Evolutionary conservation across 2,797 vertebrate species (phyloP).

Genomic region (Coluber constrictor): DNA sequence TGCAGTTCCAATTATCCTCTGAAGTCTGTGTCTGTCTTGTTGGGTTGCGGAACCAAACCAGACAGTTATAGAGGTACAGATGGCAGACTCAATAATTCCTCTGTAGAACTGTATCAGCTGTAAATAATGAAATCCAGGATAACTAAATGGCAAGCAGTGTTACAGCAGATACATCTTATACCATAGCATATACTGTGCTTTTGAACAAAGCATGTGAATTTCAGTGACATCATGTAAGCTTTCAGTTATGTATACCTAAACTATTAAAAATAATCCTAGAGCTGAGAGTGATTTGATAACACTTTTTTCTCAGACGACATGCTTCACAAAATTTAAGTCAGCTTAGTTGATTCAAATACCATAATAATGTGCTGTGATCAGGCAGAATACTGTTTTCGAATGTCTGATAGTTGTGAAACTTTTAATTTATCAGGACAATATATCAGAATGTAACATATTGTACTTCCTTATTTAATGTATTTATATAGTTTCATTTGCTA

Average conservation of each 20-base stretch:
- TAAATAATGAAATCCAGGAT: neutral
- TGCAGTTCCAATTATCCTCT: too few species aligned
- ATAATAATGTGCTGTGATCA: neutral
- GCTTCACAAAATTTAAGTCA: constrained; percentile 65
- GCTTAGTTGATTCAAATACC: constrained; percentile 20
- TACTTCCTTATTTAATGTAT: neutral
- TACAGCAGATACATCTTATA: neutral
- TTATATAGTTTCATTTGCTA: neutral
- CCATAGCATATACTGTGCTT: neutral
- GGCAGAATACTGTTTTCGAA: neutral
- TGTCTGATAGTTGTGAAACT: neutral
- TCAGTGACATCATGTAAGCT: neutral
- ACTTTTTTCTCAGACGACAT: constrained; percentile 51
- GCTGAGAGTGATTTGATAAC: constrained; percentile 58
- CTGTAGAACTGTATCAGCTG: too few species aligned
- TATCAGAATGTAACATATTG: neutral
- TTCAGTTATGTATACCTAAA: constrained; percentile 43
- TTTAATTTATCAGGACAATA: neutral
- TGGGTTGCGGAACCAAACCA: too few species aligned
- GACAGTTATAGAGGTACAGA: too few species aligned
- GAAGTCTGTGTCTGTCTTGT: too few species aligned
- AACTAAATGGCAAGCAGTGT: neutral
- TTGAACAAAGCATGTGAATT: neutral
- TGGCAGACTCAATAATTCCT: too few species aligned
- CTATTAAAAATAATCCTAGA: constrained; percentile 58